Evolutionary conservation across 2,797 vertebrate genomes (phyloP).

Genomic region (Tarsius wallacei): DNA sequence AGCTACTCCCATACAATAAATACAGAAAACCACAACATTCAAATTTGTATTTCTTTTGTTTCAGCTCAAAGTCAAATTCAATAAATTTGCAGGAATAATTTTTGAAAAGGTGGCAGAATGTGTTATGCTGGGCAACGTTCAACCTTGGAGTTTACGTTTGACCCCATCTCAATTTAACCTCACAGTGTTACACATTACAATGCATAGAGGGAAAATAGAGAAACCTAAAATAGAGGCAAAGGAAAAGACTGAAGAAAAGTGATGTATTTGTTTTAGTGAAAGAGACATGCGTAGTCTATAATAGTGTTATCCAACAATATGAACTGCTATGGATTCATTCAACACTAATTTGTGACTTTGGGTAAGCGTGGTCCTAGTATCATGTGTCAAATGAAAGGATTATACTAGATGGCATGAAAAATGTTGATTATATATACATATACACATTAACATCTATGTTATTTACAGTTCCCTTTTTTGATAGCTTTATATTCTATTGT

Average conservation of each 20-base stretch:
- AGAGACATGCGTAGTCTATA: not conserved
- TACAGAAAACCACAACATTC: not conserved
- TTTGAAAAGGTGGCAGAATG: not conserved
- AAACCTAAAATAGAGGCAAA: not conserved
- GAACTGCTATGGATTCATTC: not conserved
- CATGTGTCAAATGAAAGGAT: not conserved
- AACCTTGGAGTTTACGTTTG: not conserved
- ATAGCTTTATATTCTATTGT: constrained; percentile 6
- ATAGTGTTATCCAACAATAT: not conserved
- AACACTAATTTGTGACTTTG: not conserved
- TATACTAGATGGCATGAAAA: not conserved
- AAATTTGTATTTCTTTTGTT: not conserved
- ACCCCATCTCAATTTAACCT: not conserved
- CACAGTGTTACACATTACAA: not conserved
- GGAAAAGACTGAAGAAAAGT: not conserved
- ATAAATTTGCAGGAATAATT: not conserved
- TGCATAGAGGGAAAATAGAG: not conserved
- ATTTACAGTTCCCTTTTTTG: not conserved
- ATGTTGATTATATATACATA: not conserved
- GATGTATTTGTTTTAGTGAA: not conserved
- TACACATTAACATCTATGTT: not conserved
- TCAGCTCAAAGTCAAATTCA: not conserved
- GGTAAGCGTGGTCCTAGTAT: not conserved
- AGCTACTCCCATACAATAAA: not conserved
- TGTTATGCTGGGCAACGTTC: not conserved